These are phyloP conservation scores for Puntigrus tetrazona DNA, from an alignment of 2,113 vertebrate species.

Conservation along the genomic window DNA sequence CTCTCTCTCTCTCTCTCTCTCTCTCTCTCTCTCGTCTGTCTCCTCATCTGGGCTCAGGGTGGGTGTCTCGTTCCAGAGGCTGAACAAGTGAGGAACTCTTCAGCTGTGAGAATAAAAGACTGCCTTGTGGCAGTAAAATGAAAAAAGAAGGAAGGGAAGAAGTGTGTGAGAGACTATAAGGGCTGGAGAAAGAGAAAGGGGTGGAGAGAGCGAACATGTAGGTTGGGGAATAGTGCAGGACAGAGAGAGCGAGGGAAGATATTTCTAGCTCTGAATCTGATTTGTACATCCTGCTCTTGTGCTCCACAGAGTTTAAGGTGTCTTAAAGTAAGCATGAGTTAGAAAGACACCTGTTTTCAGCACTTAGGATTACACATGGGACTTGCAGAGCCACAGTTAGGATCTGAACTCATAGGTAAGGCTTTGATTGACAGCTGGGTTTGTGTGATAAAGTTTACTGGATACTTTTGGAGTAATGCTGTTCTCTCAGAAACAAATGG, in stretches of 20 bases:
- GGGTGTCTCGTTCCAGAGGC: conserved; percentile 41
- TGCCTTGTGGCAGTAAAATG: conserved; percentile 53
- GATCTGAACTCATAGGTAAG: conserved; percentile 39
- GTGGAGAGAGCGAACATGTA: conserved; percentile 52
- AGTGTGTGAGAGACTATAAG: conserved; percentile 37
- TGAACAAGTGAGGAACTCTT: conserved; percentile 49
- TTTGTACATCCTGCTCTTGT: conserved; percentile 27
- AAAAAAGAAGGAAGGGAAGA: conserved; percentile 40
- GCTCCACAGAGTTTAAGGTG: not conserved
- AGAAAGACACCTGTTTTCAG: not conserved
- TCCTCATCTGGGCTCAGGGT: conserved; percentile 19
- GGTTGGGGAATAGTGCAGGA: conserved; percentile 19
- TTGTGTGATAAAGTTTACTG: not conserved
- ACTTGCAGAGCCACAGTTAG: not conserved
- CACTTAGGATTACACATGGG: conserved; percentile 9
- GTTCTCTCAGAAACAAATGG: not conserved
- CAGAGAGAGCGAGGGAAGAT: conserved; percentile 30
- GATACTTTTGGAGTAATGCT: not conserved
- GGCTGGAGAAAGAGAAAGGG: conserved; percentile 48
- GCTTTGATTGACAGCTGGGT: conserved; percentile 7
- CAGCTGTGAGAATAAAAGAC: conserved; percentile 55
- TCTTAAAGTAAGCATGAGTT: conserved; percentile 5
- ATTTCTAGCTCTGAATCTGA: conserved; percentile 36
- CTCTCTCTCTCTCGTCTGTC: not conserved
- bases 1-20: not conserved